phyloP scores from a whole-genome alignment of 2,113 vertebrate species.

The Burhinus oedicnemus region DNA sequence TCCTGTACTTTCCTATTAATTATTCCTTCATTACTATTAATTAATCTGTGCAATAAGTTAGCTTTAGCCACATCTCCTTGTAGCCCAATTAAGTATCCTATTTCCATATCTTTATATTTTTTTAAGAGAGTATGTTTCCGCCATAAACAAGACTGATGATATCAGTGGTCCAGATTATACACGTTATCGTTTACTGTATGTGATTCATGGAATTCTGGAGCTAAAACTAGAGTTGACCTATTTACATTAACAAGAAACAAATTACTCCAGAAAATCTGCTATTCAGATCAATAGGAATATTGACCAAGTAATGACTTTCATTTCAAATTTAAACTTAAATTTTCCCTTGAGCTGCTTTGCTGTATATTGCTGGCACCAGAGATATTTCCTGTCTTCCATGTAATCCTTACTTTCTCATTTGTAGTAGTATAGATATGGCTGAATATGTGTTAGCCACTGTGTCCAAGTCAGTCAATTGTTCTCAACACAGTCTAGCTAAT shows the following conservation, averaged over 20 bases:
- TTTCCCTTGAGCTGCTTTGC: background rate
- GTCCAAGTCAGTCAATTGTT: slow-evolving; percentile 51
- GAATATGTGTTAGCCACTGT: slow-evolving; percentile 8
- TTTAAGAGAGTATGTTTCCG: background rate
- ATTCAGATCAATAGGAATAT: background rate
- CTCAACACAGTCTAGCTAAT: slow-evolving; percentile 22
- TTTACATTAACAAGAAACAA: background rate
- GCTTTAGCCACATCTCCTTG: background rate
- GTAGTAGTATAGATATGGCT: background rate
- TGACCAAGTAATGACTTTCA: background rate
- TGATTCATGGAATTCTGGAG: background rate
- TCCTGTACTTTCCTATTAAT: background rate
- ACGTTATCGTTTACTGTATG: background rate
- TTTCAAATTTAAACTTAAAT: background rate
- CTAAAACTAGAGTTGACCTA: background rate
- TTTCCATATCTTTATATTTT: background rate
- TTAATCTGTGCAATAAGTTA: background rate
- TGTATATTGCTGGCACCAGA: background rate
- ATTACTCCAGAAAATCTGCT: background rate
- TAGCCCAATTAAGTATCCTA: background rate
- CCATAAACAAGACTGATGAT: background rate
- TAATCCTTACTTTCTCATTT: background rate
- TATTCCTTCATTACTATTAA: background rate
- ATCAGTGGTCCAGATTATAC: background rate
- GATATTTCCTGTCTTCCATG: background rate